Evolutionary conservation across 2,888 invertebrate genomes (phyloP).

Genomic region (Bellardia pandia): DNA sequence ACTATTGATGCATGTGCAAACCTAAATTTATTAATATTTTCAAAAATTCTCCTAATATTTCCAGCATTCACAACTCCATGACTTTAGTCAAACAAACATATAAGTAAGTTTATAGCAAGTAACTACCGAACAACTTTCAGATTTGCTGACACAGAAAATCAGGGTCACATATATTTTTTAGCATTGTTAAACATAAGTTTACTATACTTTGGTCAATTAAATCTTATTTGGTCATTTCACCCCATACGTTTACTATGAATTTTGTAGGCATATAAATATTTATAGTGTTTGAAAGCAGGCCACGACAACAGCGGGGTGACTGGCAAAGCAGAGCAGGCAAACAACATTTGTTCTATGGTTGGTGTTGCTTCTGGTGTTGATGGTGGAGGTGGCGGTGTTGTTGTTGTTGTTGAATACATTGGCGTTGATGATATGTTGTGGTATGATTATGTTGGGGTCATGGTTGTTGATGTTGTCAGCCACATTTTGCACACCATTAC

Average conservation of each 20-base stretch:
- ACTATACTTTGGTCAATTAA: slow-evolving; percentile 83
- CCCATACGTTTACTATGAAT: slow-evolving; percentile 29
- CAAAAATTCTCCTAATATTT: too few relatives aligned
- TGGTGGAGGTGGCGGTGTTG: slow-evolving; percentile 12
- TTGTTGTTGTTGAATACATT: slow-evolving; percentile 44
- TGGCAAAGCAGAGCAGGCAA: background rate
- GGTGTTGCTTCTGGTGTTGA: slow-evolving; percentile 8
- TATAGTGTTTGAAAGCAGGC: slow-evolving; percentile 50
- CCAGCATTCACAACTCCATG: too few relatives aligned
- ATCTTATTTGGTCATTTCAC: slow-evolving; percentile 77
- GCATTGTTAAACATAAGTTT: slow-evolving; percentile 82
- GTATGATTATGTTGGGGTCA: slow-evolving; percentile 66
- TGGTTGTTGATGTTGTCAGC: slow-evolving; percentile 72
- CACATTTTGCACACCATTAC: slow-evolving; percentile 72
- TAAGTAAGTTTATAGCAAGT: background rate
- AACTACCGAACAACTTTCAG: slow-evolving; percentile 7
- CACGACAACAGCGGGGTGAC: slow-evolving; percentile 5
- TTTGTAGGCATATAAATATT: slow-evolving; percentile 67
- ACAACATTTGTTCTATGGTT: slow-evolving; percentile 10
- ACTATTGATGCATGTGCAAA: too few relatives aligned
- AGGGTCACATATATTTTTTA: slow-evolving; percentile 81
- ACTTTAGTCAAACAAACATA: background rate
- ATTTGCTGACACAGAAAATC: slow-evolving; percentile 81
- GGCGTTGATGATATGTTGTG: slow-evolving; percentile 58
- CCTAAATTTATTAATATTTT: too few relatives aligned